Evolutionary conservation across 2,113 vertebrate genomes (phyloP).

Genomic region (Hassar affinis): DNA sequence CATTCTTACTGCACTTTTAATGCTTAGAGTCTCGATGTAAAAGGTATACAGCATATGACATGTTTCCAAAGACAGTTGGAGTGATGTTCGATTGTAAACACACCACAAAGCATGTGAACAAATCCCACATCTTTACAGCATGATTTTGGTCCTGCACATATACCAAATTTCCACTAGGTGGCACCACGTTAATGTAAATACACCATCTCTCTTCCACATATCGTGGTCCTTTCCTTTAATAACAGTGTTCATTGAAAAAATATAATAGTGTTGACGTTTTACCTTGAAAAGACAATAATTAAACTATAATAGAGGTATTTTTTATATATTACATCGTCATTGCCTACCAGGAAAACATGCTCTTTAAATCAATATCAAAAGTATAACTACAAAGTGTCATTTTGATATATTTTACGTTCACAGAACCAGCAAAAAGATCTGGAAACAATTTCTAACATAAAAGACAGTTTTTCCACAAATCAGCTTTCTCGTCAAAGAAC

Average conservation of each 20-base stretch:
- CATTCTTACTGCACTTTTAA: background rate
- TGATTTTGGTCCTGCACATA: constrained; percentile 1
- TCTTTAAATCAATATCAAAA: background rate
- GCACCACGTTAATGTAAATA: constrained; percentile 13
- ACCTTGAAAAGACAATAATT: background rate
- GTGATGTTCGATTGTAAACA: background rate
- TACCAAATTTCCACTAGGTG: constrained; percentile 22
- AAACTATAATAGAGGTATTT: background rate
- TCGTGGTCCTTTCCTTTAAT: background rate
- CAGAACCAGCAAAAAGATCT: constrained; percentile 5
- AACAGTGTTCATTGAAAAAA: constrained; percentile 2
- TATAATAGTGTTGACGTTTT: background rate
- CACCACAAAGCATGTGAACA: background rate
- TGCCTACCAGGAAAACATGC: background rate
- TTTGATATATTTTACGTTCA: constrained; percentile 2
- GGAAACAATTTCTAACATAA: constrained; percentile 1
- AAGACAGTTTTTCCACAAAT: background rate
- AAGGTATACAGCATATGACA: constrained; percentile 15
- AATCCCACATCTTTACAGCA: background rate
- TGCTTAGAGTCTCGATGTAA: background rate
- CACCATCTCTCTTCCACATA: background rate
- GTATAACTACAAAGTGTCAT: background rate
- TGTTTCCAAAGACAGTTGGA: constrained; percentile 11
- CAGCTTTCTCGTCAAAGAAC: background rate
- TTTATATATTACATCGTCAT: background rate